Evolutionary conservation across 2,888 invertebrate genomes (phyloP).

Genomic region (Physocephala rufipes): DNA sequence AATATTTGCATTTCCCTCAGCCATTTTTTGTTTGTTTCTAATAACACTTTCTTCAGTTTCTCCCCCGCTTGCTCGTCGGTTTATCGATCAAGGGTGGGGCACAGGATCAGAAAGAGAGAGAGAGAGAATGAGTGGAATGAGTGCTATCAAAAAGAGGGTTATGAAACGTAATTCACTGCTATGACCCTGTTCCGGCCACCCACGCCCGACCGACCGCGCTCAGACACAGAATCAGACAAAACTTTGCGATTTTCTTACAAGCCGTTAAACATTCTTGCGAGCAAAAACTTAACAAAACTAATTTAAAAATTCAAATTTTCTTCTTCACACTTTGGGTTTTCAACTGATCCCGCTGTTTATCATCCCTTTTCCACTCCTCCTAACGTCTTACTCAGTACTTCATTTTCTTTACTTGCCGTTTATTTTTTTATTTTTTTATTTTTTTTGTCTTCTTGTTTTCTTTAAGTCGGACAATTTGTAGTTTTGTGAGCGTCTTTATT

Average conservation of each 20-base stretch:
- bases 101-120: too few species aligned
- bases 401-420: conserved; percentile 44
- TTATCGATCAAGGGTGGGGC: not conserved
- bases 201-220: not conserved
- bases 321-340: conserved; percentile 27
- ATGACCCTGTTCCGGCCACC: too few species aligned
- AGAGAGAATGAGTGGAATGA: too few species aligned
- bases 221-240: not conserved
- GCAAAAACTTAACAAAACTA: conserved; percentile 65
- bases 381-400: conserved; percentile 12
- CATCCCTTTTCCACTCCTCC: conserved; percentile 13
- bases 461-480: conserved; percentile 59
- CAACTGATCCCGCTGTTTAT: conserved; percentile 44
- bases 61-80: not conserved
- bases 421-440: conserved; percentile 18
- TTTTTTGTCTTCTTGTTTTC: conserved; percentile 14
- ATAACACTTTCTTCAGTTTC: too few species aligned
- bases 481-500: conserved; percentile 55
- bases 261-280: conserved; percentile 58
- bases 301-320: conserved; percentile 66
- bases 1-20: conserved; percentile 17
- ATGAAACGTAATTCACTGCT: too few species aligned
- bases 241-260: conserved; percentile 62
- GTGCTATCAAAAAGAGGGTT: too few species aligned
- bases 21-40: conserved; percentile 31